phyloP scores from a whole-genome alignment of 2,888 invertebrate genomes.

The Drosophila algonquin region DNA sequence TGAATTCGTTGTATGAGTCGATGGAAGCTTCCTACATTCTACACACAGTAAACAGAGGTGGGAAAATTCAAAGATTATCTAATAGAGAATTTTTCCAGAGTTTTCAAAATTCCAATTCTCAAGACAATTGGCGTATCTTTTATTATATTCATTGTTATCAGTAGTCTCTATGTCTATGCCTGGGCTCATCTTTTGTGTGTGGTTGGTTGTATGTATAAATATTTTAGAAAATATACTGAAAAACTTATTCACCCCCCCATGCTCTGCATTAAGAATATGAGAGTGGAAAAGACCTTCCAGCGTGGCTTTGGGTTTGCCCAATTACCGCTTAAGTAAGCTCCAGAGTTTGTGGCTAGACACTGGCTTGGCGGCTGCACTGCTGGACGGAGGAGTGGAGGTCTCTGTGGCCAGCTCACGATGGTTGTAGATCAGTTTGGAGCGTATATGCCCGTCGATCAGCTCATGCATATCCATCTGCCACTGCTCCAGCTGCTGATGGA shows the following conservation, averaged over 20 bases:
- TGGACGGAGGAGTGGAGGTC: constrained; percentile 76
- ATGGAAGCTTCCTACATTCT: no score
- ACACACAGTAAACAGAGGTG: no score
- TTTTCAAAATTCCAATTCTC: no score
- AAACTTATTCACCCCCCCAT: constrained; percentile 11
- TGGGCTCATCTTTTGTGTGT: not conserved
- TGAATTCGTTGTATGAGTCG: not conserved
- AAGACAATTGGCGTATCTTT: no score
- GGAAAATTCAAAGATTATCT: no score
- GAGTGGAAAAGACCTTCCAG: constrained; percentile 74
- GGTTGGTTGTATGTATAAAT: constrained; percentile 60
- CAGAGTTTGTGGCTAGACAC: constrained; percentile 83
- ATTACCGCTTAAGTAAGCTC: constrained; percentile 86
- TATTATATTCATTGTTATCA: no score
- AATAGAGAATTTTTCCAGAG: no score
- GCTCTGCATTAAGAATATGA: constrained; percentile 72
- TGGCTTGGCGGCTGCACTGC: constrained; percentile 83
- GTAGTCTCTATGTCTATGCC: no score
- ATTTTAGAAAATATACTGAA: constrained; percentile 64
- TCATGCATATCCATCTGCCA: constrained; percentile 99
- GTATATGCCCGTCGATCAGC: constrained; percentile 95
- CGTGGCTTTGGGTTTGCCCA: constrained; percentile 57
- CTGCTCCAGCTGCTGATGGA: constrained; percentile 97
- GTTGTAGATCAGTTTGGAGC: constrained; percentile 90
- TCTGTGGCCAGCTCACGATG: constrained; percentile 84